A percentile compares a stretch with the other conserved stretches of the same genome.
Evolutionary conservation across 92 coral and sea anemone genomes (phyloP).

Genomic region (Ricordea florida): DNA sequence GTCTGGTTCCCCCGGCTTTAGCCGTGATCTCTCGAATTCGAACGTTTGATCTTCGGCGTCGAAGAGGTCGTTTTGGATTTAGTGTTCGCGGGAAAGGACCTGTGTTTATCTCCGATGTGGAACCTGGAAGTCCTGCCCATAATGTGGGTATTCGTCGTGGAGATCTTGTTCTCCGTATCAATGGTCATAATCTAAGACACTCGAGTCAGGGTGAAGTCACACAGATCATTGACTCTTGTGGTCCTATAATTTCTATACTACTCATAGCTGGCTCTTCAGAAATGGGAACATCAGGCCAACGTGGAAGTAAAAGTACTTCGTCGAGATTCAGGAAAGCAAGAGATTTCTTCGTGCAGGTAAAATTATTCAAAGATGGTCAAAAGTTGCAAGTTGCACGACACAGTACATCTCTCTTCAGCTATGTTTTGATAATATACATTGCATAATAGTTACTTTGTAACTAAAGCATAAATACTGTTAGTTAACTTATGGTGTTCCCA

Average conservation of each 20-base stretch:
- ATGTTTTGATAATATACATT: no score
- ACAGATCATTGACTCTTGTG: constrained; percentile 79
- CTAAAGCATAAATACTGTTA: no score
- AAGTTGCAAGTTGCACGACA: no score
- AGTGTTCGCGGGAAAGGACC: constrained; percentile 96
- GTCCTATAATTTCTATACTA: constrained; percentile 81
- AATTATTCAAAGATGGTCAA: not conserved
- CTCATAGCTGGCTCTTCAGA: constrained; percentile 92
- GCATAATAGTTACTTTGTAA: no score
- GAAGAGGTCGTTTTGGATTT: constrained; percentile 91
- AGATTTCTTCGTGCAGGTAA: constrained; percentile 91
- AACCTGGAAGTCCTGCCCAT: constrained; percentile 84
- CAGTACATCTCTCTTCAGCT: no score
- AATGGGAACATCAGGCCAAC: constrained; percentile 74
- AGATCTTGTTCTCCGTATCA: constrained; percentile 87
- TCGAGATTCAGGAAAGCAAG: constrained; percentile 85
- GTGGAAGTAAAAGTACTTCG: constrained; percentile 65
- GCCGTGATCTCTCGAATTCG: constrained; percentile 98
- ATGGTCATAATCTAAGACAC: constrained; percentile 83
- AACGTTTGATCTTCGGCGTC: constrained; percentile 86
- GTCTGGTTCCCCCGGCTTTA: constrained; percentile 95
- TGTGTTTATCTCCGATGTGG: constrained; percentile 84
- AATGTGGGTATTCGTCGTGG: constrained; percentile 88
- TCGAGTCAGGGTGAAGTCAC: constrained; percentile 82
- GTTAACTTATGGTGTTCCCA: no score